Evolutionary conservation across 1,140 invertebrate genomes (phyloP), one percentile per base, ranked within the genome.

Genomic region (Calycopis cecrops): DNA sequence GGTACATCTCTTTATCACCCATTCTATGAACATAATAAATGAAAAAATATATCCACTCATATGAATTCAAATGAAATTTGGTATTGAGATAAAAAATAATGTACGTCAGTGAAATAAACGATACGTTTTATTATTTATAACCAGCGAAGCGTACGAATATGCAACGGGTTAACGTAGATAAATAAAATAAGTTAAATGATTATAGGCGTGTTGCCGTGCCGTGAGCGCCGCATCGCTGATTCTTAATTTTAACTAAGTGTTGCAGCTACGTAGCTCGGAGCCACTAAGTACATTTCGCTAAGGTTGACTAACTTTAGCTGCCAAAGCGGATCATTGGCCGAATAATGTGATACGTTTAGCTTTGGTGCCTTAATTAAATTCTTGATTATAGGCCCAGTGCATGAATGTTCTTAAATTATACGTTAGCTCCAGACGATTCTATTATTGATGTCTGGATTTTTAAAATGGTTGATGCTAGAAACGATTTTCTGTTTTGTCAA

Each of bases 331-430:
- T 44, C 40, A 44, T 44, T 44, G 40, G 40, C 40, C 40, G 40
- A 44, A 44, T 44, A 44, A 44, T 44, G 40, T 9, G 40, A 44
- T 17, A 44, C 40, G 40, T 44, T 28, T 44, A 44, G 40, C 40
- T 44, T 44, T 44, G 40, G 40, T 44, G 40, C 40, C 40, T 44
- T 44, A 44, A 44, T 44, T 44, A 44, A 44, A 44, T 44, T 44
- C 40, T 44, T 44, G 40, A 44, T 44, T 44, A 16, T 44, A 44
- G 40, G 40, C 40, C 40, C 40, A 44, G 40, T 44, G 14, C 40
- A 16, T 28, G 21, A 28, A 28, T 44, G 40, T 44, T 44, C 14
- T 17, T 9, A 9, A 44, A 44, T 44, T 44, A 44, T 16, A 44
- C 16, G 40, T 44, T 17, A 16, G 40, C 40, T 28, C 21, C 21